Evolutionary conservation across 2,797 vertebrate genomes (phyloP).

Genomic region (Pseudochirops cupreus): DNA sequence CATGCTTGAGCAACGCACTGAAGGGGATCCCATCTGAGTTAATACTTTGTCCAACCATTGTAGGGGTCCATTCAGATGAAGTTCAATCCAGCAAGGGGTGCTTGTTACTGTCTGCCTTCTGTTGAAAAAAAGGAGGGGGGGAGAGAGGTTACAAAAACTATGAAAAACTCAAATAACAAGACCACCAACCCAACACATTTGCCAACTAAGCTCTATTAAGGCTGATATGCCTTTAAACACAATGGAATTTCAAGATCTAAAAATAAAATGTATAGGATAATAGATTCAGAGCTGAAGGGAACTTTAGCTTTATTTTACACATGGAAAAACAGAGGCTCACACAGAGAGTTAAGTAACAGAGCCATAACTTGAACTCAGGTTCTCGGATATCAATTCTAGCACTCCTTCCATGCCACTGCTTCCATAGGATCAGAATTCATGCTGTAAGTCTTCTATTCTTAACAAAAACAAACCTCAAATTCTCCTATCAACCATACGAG

Average conservation of each 20-base stretch:
- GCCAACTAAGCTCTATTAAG: not conserved
- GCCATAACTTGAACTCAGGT: no score
- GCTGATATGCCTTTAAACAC: not conserved
- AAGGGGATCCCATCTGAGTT: constrained; percentile 99
- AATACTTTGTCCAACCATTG: constrained; percentile 99
- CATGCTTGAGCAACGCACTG: constrained; percentile 99
- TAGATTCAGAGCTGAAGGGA: not conserved
- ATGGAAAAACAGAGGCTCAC: not conserved
- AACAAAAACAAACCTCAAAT: not conserved
- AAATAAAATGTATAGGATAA: not conserved
- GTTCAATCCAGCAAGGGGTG: constrained; percentile 99
- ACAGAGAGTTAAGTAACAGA: not conserved
- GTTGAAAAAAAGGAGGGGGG: constrained; percentile 51
- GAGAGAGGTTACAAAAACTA: constrained; percentile 3
- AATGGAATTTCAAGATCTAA: not conserved
- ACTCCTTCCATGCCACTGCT: not conserved
- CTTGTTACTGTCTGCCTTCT: constrained; percentile 98
- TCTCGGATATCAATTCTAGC: not conserved
- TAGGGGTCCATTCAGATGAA: constrained; percentile 98
- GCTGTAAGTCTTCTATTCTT: not conserved
- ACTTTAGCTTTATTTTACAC: not conserved
- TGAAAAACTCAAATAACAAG: not conserved
- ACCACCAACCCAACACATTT: not conserved
- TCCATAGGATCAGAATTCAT: not conserved
- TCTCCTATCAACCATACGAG: not conserved